Percentiles rank a stretch among this genome's conserved stretches.
Conservation (phyloP, 30 jellyfish, hydroid and myxozoan genomes). For the Aurelia aurita complex sp. Pacific region DNA sequence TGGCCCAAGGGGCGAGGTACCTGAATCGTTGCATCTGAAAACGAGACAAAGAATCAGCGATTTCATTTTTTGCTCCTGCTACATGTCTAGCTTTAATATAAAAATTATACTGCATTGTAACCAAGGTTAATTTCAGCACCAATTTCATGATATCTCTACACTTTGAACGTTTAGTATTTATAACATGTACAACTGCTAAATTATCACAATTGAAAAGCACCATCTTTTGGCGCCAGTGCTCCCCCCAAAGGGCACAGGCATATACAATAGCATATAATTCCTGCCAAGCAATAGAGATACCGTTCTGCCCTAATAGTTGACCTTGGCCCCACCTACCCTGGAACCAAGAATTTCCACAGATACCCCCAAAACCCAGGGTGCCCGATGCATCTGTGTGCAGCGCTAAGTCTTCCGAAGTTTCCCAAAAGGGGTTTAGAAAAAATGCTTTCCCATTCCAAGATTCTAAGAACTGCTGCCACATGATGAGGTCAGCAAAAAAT, state of each 20-base stretch:
- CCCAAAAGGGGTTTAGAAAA: conserved; percentile 2
- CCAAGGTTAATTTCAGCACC: conserved; percentile 3
- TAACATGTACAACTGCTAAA: conserved; percentile 8
- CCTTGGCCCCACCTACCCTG: not conserved
- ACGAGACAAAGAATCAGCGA: conserved; percentile 48
- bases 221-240: conserved; percentile 9
- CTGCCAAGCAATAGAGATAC: conserved; percentile 30
- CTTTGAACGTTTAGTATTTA: conserved; percentile 9
- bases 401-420: not conserved
- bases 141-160: not conserved
- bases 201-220: conserved; percentile 27
- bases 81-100: conserved; percentile 4
- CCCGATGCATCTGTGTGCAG: conserved; percentile 31
- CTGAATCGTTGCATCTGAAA: not conserved
- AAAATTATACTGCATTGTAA: conserved; percentile 4
- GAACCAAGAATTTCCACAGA: not conserved
- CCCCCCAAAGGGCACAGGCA: conserved; percentile 46
- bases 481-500: conserved; percentile 42
- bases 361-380: conserved; percentile 31
- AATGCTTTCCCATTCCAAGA: conserved; percentile 74
- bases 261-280: conserved; percentile 37
- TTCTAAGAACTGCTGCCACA: conserved; percentile 55
- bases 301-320: not conserved
- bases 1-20: conserved; percentile 12
- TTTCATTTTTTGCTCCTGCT: conserved; percentile 12